These are phyloP conservation scores for Pimephales promelas DNA, from an alignment of 2,113 vertebrate species.

Conservation along the genomic window DNA sequence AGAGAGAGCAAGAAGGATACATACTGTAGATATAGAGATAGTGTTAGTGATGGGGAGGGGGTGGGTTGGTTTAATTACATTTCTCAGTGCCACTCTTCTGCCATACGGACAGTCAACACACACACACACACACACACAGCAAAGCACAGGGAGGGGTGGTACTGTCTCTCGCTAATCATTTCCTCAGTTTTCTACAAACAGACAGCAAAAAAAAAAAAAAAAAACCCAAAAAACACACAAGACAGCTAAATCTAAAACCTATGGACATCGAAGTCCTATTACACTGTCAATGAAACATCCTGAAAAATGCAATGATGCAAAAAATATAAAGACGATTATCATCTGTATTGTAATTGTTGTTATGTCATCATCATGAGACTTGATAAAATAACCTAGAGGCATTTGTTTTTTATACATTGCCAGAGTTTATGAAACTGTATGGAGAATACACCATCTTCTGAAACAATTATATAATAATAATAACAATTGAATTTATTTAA, in stretches of 20 bases:
- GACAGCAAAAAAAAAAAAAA: not conserved
- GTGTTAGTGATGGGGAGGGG: slow-evolving; percentile 35
- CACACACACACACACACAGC: slow-evolving; percentile 9
- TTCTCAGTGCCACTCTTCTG: slow-evolving; percentile 59
- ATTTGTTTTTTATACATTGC: not conserved
- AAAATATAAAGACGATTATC: not conserved
- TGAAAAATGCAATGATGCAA: not conserved
- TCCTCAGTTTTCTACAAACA: slow-evolving; percentile 49
- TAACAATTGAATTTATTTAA: no score
- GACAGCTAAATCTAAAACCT: not conserved
- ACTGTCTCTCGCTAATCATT: slow-evolving; percentile 48
- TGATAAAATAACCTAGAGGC: not conserved
- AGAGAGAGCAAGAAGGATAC: slow-evolving; percentile 15
- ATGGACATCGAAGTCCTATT: not conserved
- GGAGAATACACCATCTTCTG: no score
- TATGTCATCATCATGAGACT: not conserved
- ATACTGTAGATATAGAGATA: no score
- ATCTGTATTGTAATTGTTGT: not conserved
- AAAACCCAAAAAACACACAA: not conserved
- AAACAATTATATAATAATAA: no score
- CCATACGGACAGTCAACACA: slow-evolving; percentile 61
- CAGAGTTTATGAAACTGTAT: no score
- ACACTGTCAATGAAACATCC: not conserved
- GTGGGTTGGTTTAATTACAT: slow-evolving; percentile 62
- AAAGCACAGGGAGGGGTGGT: slow-evolving; percentile 46